Base-by-base conservation (phyloP, 2,888 invertebrate genomes). In the Girardia tigrina region DNA sequence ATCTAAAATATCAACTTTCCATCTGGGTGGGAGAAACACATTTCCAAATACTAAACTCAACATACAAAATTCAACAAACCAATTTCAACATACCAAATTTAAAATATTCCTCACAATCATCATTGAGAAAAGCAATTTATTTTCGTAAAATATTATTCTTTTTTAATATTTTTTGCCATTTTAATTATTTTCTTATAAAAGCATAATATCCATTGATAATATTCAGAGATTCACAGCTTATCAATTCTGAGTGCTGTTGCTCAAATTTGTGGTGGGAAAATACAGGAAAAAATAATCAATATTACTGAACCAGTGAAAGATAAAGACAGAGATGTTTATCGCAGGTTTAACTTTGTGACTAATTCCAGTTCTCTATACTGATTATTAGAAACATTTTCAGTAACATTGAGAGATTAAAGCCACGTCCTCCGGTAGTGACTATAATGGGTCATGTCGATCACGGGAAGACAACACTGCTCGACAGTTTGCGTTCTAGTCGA, bases 401-500 rank as follows among this genome's bases (percentile, higher is more conserved):
- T 16, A 36, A 36, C 36, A 36, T 12, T 12, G 36, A 36, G 36
- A 36, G 36, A 36, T 16, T 36, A 16, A 79, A 74, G 29, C 76
- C 0, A 70, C 77, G 97, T 0, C 90, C 92, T 16, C 94, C 98
- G 0, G 91, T 98, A 0, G 94, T 95, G 0, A 94, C 97, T 2
- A 91, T 99, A 72, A 98, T 98, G 97, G 98, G 98, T 0, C 98
- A 99, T 84, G 95, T 98, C 0, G 98, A 98, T 87, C 98, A 98
- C 86, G 98, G 98, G 1, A 97, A 98, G 87, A 98, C 98, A 0
- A 97, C 97, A 0, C 86, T 99, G 1, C 85, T 98, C 2, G 97
- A 97, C 85, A 87, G 91, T 0, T 84, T 97, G 29, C 85, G 95
- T 73, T 88, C 92, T 79, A 90, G 93, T 0, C 88, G 89, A 42